Percentiles rank a stretch among this genome's conserved stretches.
Conservation (phyloP, 2,113 vertebrate species). For the Alethe diademata region DNA sequence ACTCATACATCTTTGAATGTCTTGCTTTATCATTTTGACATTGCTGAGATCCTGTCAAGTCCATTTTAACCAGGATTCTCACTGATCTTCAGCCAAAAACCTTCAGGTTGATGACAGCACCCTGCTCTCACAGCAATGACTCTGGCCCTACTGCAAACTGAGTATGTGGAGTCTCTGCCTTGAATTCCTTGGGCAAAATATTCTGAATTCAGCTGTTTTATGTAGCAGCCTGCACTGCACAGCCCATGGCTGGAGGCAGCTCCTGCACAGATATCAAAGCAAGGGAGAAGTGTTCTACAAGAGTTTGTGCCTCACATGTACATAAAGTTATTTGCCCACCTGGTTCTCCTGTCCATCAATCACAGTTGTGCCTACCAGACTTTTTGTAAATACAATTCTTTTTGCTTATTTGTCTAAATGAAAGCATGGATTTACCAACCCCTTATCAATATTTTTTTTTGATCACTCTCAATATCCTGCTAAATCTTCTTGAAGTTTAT, state of each 20-base stretch:
- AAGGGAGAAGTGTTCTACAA: fast-evolving
- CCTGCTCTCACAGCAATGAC: not conserved
- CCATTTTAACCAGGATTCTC: not conserved
- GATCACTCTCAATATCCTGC: not conserved
- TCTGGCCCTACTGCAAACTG: not conserved
- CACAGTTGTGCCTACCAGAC: not conserved
- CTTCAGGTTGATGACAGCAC: not conserved
- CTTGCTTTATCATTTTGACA: not conserved
- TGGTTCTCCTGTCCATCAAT: not conserved
- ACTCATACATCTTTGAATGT: not conserved
- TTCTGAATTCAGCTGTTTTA: not conserved
- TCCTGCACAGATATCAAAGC: not conserved
- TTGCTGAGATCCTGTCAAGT: not conserved
- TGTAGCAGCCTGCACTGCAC: not conserved
- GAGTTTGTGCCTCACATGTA: not conserved
- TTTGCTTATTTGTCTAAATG: not conserved
- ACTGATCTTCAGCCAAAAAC: not conserved
- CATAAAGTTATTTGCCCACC: not conserved
- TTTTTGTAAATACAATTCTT: not conserved
- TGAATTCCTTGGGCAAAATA: not conserved
- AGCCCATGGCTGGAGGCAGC: not conserved
- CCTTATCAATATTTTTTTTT: not conserved
- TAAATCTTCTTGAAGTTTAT: not conserved
- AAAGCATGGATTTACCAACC: not conserved
- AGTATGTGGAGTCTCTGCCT: not conserved